These are phyloP conservation scores for Physocephala rufipes DNA, from an alignment of 2,888 invertebrate species.

Conservation along the genomic window DNA sequence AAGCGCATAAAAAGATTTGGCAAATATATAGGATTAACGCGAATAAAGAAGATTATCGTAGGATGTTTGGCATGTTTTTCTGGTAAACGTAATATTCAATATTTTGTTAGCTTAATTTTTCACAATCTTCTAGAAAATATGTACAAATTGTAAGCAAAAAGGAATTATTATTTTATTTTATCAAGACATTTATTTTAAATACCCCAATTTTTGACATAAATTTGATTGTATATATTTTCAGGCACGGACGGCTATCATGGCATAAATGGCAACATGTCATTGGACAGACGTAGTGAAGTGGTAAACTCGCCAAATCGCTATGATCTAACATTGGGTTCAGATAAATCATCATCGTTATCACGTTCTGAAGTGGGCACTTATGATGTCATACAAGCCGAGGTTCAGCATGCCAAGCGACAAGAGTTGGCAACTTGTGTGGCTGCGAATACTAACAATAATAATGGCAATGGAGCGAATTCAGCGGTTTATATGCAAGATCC, in stretches of 20 bases:
- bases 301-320: slow-evolving; percentile 58
- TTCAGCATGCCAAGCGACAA: slow-evolving; percentile 60
- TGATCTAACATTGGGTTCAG: slow-evolving; percentile 63
- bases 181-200: too few species aligned
- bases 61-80: too few species aligned
- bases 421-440: slow-evolving; percentile 56
- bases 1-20: too few species aligned
- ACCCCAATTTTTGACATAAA: background rate
- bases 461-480: slow-evolving; percentile 31
- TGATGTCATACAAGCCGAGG: slow-evolving; percentile 64
- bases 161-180: too few species aligned
- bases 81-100: too few species aligned
- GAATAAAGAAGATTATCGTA: too few species aligned
- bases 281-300: slow-evolving; percentile 64
- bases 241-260: slow-evolving; percentile 62
- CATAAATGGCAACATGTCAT: slow-evolving; percentile 65
- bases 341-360: slow-evolving; percentile 65
- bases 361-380: slow-evolving; percentile 65
- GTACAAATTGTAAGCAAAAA: too few species aligned
- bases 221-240: background rate
- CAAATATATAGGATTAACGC: too few species aligned
- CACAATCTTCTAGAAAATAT: too few species aligned
- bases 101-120: too few species aligned
- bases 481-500: slow-evolving; percentile 47
- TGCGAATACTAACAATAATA: slow-evolving; percentile 43